A percentile compares a stretch with the other conserved stretches of the same genome.
phyloP scores from a whole-genome alignment of 2,888 invertebrate species.

The Eubasilissa splendida region DNA sequence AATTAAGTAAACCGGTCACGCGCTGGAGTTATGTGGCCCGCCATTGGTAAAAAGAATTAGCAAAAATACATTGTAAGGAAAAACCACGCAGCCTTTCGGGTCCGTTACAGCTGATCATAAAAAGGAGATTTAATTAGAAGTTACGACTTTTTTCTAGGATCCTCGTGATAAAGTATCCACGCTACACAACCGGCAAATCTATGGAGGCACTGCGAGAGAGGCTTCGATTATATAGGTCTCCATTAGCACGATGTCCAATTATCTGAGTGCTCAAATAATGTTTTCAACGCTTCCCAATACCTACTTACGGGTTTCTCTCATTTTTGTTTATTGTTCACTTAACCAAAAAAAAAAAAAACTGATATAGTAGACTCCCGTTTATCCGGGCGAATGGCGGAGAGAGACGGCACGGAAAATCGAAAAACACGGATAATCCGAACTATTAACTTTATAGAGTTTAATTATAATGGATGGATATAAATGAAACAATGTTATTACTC shows the following conservation, averaged over 20 bases:
- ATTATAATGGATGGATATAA: too few relatives aligned
- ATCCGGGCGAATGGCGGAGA: too few relatives aligned
- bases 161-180: constrained; percentile 27
- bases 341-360: too few relatives aligned
- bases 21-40: constrained; percentile 28
- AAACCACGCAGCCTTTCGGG: constrained; percentile 17
- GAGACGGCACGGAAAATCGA: too few relatives aligned
- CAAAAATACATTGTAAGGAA: constrained; percentile 33
- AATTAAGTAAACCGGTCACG: constrained; percentile 35
- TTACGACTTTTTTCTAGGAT: constrained; percentile 26
- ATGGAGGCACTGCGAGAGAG: neutral
- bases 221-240: constrained; percentile 4
- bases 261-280: neutral
- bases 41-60: constrained; percentile 36
- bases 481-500: too few relatives aligned
- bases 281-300: neutral
- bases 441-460: too few relatives aligned
- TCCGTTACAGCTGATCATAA: constrained; percentile 37
- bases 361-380: too few relatives aligned
- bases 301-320: neutral
- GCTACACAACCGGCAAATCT: neutral
- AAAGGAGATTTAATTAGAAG: constrained; percentile 39
- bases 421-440: too few relatives aligned
- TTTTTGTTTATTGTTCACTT: too few relatives aligned
- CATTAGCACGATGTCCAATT: neutral